phyloP scores from a whole-genome alignment of 2,797 vertebrate genomes.

The Pantherophis alleghaniensis region DNA sequence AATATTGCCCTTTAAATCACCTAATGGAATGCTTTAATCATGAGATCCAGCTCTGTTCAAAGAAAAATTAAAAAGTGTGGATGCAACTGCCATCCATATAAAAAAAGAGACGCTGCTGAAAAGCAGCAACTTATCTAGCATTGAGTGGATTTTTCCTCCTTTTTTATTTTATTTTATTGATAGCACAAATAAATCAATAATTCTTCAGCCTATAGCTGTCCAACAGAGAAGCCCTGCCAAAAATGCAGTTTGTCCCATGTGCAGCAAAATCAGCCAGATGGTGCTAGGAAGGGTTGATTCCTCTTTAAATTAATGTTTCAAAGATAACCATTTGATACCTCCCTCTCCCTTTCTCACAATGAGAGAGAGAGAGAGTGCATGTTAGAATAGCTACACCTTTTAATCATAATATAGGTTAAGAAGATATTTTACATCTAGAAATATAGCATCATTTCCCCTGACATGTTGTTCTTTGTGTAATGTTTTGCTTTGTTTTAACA shows the following conservation, averaged over 20 bases:
- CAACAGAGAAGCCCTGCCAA: not conserved
- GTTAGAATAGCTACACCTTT: not conserved
- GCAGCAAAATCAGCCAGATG: conserved; percentile 1
- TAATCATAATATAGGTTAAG: not conserved
- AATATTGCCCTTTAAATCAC: not conserved
- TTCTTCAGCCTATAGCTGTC: not conserved
- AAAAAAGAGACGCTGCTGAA: not conserved
- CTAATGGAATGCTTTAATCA: not conserved
- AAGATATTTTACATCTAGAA: not conserved
- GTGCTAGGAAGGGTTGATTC: not conserved
- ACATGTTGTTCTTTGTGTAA: not conserved
- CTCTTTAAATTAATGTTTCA: conserved; percentile 19
- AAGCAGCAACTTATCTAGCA: not conserved
- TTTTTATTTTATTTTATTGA: not conserved
- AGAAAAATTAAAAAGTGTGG: not conserved
- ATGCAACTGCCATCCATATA: not conserved
- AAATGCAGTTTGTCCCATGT: conserved; percentile 6
- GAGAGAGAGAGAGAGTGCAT: too few relatives aligned
- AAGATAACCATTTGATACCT: not conserved
- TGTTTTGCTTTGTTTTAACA: not conserved
- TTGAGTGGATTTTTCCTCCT: not conserved
- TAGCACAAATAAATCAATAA: not conserved
- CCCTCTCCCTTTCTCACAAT: not conserved
- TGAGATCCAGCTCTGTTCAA: not conserved
- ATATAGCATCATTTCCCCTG: not conserved